Evolutionary conservation across 2,113 vertebrate genomes (phyloP).

Genomic region (Capricornis sumatraensis): DNA sequence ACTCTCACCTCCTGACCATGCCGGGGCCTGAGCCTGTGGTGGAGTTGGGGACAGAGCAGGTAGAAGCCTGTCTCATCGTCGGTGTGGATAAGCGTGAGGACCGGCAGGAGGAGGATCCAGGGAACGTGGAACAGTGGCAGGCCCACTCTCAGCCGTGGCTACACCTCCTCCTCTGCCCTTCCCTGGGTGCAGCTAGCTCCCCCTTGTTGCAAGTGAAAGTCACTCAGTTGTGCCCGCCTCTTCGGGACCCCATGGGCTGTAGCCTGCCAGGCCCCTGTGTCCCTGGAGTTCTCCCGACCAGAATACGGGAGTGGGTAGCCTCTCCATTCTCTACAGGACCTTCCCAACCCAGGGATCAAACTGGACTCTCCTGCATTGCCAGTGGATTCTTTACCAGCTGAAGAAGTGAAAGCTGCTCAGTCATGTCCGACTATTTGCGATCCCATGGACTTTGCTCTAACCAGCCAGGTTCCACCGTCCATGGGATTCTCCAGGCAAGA

Average conservation of each 20-base stretch:
- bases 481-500: not conserved
- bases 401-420: not conserved
- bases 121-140: slow-evolving; percentile 64
- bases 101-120: slow-evolving; percentile 14
- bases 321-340: too few species aligned
- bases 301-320: not conserved
- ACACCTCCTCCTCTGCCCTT: too few species aligned
- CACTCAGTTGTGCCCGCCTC: too few species aligned
- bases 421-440: not conserved
- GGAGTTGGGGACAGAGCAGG: not conserved
- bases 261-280: too few species aligned
- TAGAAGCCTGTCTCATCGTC: too few species aligned
- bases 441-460: not conserved
- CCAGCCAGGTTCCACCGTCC: not conserved
- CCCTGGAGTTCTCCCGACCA: too few species aligned
- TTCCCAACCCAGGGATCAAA: not conserved
- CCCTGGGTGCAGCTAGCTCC: too few species aligned
- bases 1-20: not conserved
- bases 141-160: slow-evolving; percentile 53
- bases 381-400: not conserved
- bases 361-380: not conserved
- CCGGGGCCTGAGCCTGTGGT: not conserved
- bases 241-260: too few species aligned
- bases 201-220: too few species aligned
- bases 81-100: not conserved